Evolutionary conservation across 2,888 invertebrate genomes (phyloP).

Genomic region (Brenthis daphne): DNA sequence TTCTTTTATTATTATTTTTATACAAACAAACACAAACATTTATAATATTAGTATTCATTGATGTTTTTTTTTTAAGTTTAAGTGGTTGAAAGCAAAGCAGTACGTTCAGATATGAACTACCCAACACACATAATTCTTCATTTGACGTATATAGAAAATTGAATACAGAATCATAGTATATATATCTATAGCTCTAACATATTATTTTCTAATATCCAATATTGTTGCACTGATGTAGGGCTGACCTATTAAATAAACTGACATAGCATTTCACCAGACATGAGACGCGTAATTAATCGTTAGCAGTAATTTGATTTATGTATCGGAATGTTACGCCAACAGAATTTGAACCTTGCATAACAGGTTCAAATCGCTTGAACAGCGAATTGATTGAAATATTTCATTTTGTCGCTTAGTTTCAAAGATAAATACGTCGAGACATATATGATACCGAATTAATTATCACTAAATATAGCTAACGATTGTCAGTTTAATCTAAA

Average conservation of each 20-base stretch:
- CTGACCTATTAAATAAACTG: slow-evolving; percentile 62
- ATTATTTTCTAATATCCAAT: slow-evolving; percentile 3
- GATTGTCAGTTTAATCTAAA: slow-evolving; percentile 19
- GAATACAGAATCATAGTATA: neutral
- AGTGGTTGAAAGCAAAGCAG: too few relatives aligned
- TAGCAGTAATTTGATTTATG: slow-evolving; percentile 54
- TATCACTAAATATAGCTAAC: slow-evolving; percentile 29
- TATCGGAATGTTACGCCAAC: slow-evolving; percentile 39
- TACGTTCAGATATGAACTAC: neutral
- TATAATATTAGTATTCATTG: too few relatives aligned
- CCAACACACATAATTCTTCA: neutral
- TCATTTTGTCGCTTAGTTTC: slow-evolving; percentile 30
- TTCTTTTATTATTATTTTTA: too few relatives aligned
- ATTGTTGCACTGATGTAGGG: slow-evolving; percentile 50
- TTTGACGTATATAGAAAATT: neutral
- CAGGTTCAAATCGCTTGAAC: slow-evolving; percentile 35
- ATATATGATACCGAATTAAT: slow-evolving; percentile 27
- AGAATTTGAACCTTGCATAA: slow-evolving; percentile 37
- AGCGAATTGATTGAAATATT: slow-evolving; percentile 37
- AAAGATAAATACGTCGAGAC: slow-evolving; percentile 31
- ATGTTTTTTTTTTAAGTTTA: too few relatives aligned
- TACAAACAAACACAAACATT: too few relatives aligned
- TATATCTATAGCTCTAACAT: neutral
- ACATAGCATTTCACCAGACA: slow-evolving; percentile 60
- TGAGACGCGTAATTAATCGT: slow-evolving; percentile 50